phyloP scores from a whole-genome alignment of 1,140 invertebrate genomes.

The Oncopeltus fasciatus region DNA sequence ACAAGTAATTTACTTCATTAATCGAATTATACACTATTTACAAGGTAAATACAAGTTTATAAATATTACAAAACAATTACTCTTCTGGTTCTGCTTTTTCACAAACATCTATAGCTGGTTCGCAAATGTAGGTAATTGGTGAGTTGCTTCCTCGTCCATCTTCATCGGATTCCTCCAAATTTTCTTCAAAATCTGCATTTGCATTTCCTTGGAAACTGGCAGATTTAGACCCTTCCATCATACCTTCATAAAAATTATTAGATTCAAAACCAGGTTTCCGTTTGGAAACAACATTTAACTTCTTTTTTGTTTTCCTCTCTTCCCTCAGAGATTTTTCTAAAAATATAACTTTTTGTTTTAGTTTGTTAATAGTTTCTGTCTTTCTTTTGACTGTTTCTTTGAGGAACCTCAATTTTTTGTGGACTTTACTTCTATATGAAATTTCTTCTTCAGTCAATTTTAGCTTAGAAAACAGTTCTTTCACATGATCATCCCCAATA shows the following conservation, averaged over 20 bases:
- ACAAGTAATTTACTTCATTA: too few species aligned
- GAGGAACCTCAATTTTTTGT: background rate
- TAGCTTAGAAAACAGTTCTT: background rate
- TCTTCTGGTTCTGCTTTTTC: background rate
- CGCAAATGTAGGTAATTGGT: background rate
- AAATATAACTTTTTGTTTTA: background rate
- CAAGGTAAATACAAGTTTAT: background rate
- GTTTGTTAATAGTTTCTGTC: background rate
- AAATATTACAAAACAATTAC: background rate
- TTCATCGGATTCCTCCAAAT: background rate
- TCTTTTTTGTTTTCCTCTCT: background rate
- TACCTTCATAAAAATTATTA: background rate
- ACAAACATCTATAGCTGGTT: constrained; percentile 1
- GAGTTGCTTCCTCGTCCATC: background rate
- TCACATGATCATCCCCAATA: background rate
- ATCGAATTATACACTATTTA: too few species aligned
- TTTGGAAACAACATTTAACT: background rate
- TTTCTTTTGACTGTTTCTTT: background rate
- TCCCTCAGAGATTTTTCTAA: background rate
- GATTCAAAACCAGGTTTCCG: background rate
- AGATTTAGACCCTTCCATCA: background rate
- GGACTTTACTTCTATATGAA: background rate
- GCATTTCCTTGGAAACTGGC: background rate
- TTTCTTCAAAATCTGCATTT: background rate
- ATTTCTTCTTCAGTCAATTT: background rate